Conservation (phyloP, 2,797 vertebrate genomes). For the Halcyon chelicuti region DNA sequence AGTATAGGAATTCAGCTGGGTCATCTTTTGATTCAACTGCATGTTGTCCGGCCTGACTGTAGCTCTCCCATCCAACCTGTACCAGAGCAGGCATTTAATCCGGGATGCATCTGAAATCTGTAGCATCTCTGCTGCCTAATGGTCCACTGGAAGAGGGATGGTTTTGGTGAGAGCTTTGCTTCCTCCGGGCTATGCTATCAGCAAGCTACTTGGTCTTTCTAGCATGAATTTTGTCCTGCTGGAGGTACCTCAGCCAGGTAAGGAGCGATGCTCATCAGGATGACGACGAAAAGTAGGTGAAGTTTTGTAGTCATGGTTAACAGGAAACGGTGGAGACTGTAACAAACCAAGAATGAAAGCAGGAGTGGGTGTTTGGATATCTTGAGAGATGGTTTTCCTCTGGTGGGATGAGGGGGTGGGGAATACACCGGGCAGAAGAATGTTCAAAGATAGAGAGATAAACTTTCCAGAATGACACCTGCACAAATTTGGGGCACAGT, state of each 20-base stretch:
- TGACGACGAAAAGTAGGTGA: background rate
- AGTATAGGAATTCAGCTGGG: background rate
- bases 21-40: accelerated
- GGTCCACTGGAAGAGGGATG: background rate
- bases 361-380: slow-evolving; percentile 72
- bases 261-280: background rate
- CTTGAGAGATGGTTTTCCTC: slow-evolving; percentile 71
- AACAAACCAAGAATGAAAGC: slow-evolving; percentile 54
- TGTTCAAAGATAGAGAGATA: slow-evolving; percentile 2
- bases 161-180: background rate
- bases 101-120: background rate
- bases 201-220: background rate
- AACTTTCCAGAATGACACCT: slow-evolving; percentile 54
- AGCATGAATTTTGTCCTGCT: background rate
- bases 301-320: slow-evolving; percentile 8
- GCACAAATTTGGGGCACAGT: background rate
- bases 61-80: background rate
- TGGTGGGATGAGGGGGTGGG: slow-evolving; percentile 70
- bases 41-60: background rate
- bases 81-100: background rate
- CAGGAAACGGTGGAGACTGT: slow-evolving; percentile 68
- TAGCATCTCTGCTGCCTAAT: background rate
- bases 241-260: background rate
- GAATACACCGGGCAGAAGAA: slow-evolving; percentile 57
- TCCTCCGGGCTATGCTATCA: background rate